Evolutionary conservation across 1,140 invertebrate genomes (phyloP).

Genomic region (Palaemon carinicauda): DNA sequence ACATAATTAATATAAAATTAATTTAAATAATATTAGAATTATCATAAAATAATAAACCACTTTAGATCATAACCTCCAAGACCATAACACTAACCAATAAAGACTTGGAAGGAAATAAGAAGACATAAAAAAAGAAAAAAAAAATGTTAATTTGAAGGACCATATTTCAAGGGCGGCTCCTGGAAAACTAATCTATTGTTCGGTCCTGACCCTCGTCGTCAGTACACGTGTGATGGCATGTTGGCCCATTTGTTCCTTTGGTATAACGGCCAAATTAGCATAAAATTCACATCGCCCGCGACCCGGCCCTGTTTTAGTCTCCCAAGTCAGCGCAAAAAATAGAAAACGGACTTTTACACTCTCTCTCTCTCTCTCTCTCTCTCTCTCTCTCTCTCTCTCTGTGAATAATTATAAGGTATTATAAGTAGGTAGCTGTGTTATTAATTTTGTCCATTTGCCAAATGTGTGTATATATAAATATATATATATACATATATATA

Average conservation of each 20-base stretch:
- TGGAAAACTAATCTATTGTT: constrained; percentile 23
- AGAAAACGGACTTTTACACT: neutral
- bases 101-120: too few relatives aligned
- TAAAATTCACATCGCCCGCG: constrained; percentile 44
- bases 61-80: too few relatives aligned
- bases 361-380: neutral
- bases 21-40: too few relatives aligned
- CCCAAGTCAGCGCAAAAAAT: neutral
- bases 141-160: constrained; percentile 3
- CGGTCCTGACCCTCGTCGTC: neutral
- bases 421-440: too few relatives aligned
- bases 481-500: too few relatives aligned
- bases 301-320: constrained; percentile 3
- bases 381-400: neutral
- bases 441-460: too few relatives aligned
- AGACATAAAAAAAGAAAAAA: neutral
- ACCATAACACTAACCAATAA: too few relatives aligned
- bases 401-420: neutral
- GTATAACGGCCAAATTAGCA: constrained; percentile 51
- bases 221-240: constrained; percentile 44
- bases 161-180: neutral
- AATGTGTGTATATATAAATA: too few relatives aligned
- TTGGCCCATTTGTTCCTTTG: constrained; percentile 44
- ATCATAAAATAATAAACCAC: too few relatives aligned
- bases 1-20: too few relatives aligned